These are phyloP conservation scores for Trachythela sp. DNA, from an alignment of 64 coral and sea anemone species.

Conservation along the genomic window DNA sequence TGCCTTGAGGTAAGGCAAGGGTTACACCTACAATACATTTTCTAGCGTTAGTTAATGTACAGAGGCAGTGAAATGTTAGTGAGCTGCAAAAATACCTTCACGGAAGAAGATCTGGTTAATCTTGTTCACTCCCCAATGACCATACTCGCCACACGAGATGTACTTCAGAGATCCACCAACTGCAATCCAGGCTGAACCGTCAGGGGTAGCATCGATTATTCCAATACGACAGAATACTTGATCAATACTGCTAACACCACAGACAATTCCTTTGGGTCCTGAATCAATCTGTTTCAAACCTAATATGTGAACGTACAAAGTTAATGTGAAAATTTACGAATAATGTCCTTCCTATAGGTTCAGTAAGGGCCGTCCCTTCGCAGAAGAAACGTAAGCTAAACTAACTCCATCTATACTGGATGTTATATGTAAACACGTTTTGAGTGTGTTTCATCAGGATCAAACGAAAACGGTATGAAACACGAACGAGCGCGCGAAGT, in stretches of 20 bases:
- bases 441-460: too few relatives aligned
- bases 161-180: slow-evolving; percentile 21
- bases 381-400: too few relatives aligned
- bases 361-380: too few relatives aligned
- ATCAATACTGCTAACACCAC: neutral
- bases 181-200: slow-evolving; percentile 27
- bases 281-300: slow-evolving; percentile 31
- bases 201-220: neutral
- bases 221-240: slow-evolving; percentile 32
- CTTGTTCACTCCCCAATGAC: slow-evolving; percentile 46
- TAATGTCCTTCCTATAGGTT: too few relatives aligned
- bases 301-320: too few relatives aligned
- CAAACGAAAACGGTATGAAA: too few relatives aligned
- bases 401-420: too few relatives aligned
- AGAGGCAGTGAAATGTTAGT: neutral
- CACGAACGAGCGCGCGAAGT: too few relatives aligned
- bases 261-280: slow-evolving; percentile 37
- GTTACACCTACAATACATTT: neutral
- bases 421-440: too few relatives aligned
- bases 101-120: slow-evolving; percentile 31
- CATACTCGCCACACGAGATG: slow-evolving; percentile 10
- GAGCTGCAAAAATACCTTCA: slow-evolving; percentile 6
- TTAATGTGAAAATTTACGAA: too few relatives aligned
- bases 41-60: too few relatives aligned
- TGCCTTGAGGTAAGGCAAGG: neutral